These are phyloP conservation scores for Zaprionus inermis DNA, from an alignment of 1,140 invertebrate genomes.

Conservation along the genomic window DNA sequence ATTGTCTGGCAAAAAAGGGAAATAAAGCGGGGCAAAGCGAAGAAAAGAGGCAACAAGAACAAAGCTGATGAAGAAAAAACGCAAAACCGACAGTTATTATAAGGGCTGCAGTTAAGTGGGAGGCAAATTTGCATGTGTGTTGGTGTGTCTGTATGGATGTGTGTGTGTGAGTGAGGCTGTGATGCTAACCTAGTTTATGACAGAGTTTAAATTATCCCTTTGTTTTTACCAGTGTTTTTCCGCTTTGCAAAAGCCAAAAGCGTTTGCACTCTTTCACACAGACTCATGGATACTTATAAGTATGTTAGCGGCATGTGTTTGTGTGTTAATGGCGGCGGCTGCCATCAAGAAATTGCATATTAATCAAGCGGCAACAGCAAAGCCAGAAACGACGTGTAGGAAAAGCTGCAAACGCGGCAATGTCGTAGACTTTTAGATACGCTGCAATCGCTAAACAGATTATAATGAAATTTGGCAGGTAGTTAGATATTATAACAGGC, in stretches of 20 bases:
- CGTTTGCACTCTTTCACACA: slow-evolving; percentile 22
- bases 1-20: slow-evolving; percentile 66
- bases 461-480: background rate
- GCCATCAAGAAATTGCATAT: slow-evolving; percentile 77
- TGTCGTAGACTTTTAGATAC: background rate
- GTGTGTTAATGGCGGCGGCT: slow-evolving; percentile 67
- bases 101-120: slow-evolving; percentile 35
- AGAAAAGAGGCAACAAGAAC: slow-evolving; percentile 18
- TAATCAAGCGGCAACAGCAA: slow-evolving; percentile 64
- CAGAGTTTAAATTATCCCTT: slow-evolving; percentile 81
- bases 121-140: slow-evolving; percentile 12
- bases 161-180: slow-evolving; percentile 43
- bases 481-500: background rate
- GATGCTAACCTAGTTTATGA: slow-evolving; percentile 81
- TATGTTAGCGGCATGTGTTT: slow-evolving; percentile 49
- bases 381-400: slow-evolving; percentile 26
- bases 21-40: slow-evolving; percentile 24
- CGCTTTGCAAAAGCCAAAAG: slow-evolving; percentile 55
- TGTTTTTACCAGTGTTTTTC: slow-evolving; percentile 76
- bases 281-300: slow-evolving; percentile 39
- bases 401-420: too few relatives aligned
- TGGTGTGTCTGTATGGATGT: slow-evolving; percentile 13
- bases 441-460: background rate
- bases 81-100: slow-evolving; percentile 81
- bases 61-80: slow-evolving; percentile 78